These are phyloP conservation scores for Nanger granti DNA, from an alignment of 2,113 vertebrate genomes.

Conservation along the genomic window DNA sequence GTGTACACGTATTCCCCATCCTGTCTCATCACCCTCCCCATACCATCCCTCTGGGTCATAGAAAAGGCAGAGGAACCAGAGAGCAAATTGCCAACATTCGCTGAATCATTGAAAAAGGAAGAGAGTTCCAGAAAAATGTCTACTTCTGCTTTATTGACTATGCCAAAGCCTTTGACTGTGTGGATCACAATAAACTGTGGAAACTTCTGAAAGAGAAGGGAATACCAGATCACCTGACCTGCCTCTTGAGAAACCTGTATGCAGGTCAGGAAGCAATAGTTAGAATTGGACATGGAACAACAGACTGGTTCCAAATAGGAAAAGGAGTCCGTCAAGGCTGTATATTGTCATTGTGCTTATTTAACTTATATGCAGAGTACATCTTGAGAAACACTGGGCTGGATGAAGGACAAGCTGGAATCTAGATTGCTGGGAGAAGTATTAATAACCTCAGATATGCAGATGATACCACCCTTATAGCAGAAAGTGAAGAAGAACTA, in stretches of 20 bases:
- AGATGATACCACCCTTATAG: background rate
- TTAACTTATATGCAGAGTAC: background rate
- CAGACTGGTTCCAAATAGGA: background rate
- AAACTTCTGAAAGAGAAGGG: background rate
- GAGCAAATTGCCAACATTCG: background rate
- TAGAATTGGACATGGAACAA: background rate
- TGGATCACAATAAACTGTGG: background rate
- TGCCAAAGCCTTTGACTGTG: background rate
- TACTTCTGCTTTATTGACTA: background rate
- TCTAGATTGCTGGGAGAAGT: rapidly evolving
- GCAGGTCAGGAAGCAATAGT: background rate
- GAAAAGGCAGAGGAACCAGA: background rate
- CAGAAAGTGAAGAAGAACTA: background rate
- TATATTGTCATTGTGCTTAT: background rate
- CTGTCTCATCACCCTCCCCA: too few species aligned
- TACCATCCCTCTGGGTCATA: background rate
- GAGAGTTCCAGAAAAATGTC: background rate
- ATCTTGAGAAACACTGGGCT: background rate
- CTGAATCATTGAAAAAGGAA: background rate
- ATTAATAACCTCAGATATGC: background rate
- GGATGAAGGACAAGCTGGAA: background rate
- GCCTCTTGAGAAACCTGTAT: background rate
- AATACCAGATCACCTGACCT: background rate
- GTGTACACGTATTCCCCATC: too few species aligned
- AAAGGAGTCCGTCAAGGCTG: background rate